Base-by-base conservation (phyloP, 2,888 invertebrate species). In the Hanleya hanleyi region DNA sequence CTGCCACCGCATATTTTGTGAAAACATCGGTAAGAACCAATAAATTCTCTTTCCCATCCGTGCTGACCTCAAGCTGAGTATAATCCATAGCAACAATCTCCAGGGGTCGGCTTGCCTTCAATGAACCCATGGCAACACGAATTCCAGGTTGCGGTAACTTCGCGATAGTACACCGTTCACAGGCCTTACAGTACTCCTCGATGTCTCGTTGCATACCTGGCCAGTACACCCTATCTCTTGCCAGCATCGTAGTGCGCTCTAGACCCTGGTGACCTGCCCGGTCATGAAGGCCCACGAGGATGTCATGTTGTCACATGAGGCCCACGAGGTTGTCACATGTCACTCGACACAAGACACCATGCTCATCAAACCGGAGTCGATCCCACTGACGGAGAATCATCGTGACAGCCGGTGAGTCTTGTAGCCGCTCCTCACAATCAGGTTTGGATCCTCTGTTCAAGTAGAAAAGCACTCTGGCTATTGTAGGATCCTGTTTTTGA, bases 1-100 rank as follows among this genome's bases (percentile, higher is more conserved):
- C 51, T 15, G 70, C 73, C 35, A 22, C 15, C 9, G 73, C 66
- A 49, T 67, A 73, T 47, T 75, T 70, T 12, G 66, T 69, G 49
- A 75, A 75, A 4, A 73, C 69, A 41, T 73, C 73, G 0, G 73
- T 69, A 47, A 72, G 33, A 50, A 73, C 69, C 50, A 73, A 29
- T 32, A 73, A 69, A 51, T 69, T 64, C 32, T 73, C 73, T 4
- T n/a, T 0, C 22, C 67, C 71, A 57, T 47, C 71, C n/a, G 36
- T 32, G 26, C 49, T 37, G 35, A 35, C 36, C 64, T 64, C 70
- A n/a, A 32, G 32, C 32, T n/a, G 9, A 1, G 41, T 67, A 3
- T n/a, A 66, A 2, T 61, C 64, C 18, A 47, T 36, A 15, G 62
- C 61, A 12, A 64, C n/a, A 26, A 38, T 47, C 33, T 69, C 69